Evolutionary conservation across 2,888 invertebrate genomes (phyloP).

Genomic region (Eupithecia exiguata): DNA sequence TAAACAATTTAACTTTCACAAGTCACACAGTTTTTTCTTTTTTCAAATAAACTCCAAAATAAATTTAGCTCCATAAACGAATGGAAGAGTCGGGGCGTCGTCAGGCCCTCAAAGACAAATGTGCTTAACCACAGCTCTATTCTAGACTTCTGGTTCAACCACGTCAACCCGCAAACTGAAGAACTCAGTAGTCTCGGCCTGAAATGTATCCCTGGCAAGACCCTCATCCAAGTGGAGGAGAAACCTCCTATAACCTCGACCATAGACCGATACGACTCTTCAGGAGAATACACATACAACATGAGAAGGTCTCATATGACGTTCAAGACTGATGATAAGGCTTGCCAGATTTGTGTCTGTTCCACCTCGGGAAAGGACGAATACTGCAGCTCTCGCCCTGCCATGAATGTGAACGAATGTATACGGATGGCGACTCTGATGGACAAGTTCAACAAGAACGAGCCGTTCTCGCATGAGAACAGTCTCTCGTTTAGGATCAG

Average conservation of each 20-base stretch:
- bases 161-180: conserved; percentile 46
- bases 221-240: conserved; percentile 55
- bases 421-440: conserved; percentile 53
- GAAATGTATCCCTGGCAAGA: conserved; percentile 71
- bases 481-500: conserved; percentile 60
- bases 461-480: conserved; percentile 60
- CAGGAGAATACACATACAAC: conserved; percentile 35
- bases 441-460: conserved; percentile 46
- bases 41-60: not conserved
- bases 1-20: no score
- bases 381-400: conserved; percentile 66
- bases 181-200: conserved; percentile 44
- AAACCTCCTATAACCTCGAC: not conserved
- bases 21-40: not conserved
- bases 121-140: conserved; percentile 31
- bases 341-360: conserved; percentile 69
- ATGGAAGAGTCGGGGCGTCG: not conserved
- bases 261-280: conserved; percentile 27
- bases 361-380: conserved; percentile 65
- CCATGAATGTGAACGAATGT: conserved; percentile 71
- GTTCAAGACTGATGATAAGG: conserved; percentile 51
- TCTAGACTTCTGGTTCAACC: conserved; percentile 67
- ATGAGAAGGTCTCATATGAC: conserved; percentile 60
- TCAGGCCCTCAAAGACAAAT: not conserved
- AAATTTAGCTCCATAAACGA: not conserved